Evolutionary conservation across 2,797 vertebrate genomes (phyloP).

Genomic region (Urocyon cinereoargenteus): DNA sequence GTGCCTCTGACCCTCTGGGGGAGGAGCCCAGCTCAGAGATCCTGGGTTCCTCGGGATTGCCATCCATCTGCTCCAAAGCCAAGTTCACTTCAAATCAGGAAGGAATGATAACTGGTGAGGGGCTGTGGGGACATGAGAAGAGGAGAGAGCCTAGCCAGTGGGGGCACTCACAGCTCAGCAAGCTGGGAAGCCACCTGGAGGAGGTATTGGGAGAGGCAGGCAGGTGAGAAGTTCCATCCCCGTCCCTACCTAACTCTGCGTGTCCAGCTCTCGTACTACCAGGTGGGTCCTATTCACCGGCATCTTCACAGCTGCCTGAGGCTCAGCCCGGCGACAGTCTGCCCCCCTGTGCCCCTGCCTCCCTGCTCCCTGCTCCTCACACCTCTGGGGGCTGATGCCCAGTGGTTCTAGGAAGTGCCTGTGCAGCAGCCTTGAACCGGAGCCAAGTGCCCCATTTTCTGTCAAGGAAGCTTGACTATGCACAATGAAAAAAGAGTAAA

Average conservation of each 20-base stretch:
- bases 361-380: not conserved
- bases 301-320: not conserved
- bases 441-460: constrained; percentile 58
- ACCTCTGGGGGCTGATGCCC: not conserved
- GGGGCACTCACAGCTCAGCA: not conserved
- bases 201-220: not conserved
- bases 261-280: not conserved
- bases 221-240: not conserved
- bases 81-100: not conserved
- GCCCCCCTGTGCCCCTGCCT: not conserved
- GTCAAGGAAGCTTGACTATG: constrained; percentile 42
- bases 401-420: constrained; percentile 58
- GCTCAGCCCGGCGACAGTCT: not conserved
- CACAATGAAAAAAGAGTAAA: not conserved
- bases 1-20: not conserved
- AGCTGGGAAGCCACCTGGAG: not conserved
- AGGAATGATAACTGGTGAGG: not conserved
- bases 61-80: not conserved
- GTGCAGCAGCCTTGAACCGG: not conserved
- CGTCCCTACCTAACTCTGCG: no score
- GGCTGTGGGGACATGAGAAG: not conserved
- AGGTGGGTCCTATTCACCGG: not conserved
- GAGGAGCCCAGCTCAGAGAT: not conserved
- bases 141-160: not conserved
- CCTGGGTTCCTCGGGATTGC: not conserved